Evolutionary conservation across 2,888 invertebrate species (phyloP).

Genomic region (Mycalesis mineus): DNA sequence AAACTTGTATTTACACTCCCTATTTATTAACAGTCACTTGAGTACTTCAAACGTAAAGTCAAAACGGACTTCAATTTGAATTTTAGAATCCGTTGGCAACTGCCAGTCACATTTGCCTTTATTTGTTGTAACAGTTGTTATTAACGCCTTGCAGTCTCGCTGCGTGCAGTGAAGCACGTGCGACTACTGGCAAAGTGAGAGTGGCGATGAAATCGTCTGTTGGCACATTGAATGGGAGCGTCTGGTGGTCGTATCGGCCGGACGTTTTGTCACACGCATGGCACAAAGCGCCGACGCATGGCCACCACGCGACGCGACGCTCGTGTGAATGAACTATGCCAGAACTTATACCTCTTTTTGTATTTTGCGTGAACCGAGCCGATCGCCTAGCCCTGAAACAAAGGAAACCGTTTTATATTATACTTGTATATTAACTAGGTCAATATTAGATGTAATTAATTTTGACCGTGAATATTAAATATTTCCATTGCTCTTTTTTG

Average conservation of each 20-base stretch:
- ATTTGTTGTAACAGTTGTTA: slow-evolving; percentile 5
- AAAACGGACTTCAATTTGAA: slow-evolving; percentile 52
- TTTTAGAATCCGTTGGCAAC: slow-evolving; percentile 34
- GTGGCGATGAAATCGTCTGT: slow-evolving; percentile 64
- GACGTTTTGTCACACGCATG: slow-evolving; percentile 49
- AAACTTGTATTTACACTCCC: background rate
- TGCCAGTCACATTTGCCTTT: slow-evolving; percentile 9
- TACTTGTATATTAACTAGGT: slow-evolving; percentile 22
- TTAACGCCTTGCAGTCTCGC: slow-evolving; percentile 42
- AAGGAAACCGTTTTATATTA: slow-evolving; percentile 31
- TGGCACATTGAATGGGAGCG: slow-evolving; percentile 55
- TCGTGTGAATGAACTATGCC: slow-evolving; percentile 41
- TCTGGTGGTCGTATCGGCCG: slow-evolving; percentile 60
- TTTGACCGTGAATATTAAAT: slow-evolving; percentile 27
- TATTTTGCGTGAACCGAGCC: slow-evolving; percentile 29
- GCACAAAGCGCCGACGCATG: slow-evolving; percentile 48
- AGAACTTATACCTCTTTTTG: slow-evolving; percentile 24
- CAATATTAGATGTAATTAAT: slow-evolving; percentile 27
- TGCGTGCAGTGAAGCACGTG: slow-evolving; percentile 49
- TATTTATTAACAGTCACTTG: slow-evolving; percentile 38
- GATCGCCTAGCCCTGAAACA: slow-evolving; percentile 40
- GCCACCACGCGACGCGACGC: slow-evolving; percentile 39
- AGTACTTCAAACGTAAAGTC: slow-evolving; percentile 29
- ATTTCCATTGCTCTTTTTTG: slow-evolving; percentile 6
- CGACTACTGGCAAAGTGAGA: slow-evolving; percentile 53